Base-by-base conservation (phyloP, 2,797 vertebrate species). In the Sphaeramia orbicularis region DNA sequence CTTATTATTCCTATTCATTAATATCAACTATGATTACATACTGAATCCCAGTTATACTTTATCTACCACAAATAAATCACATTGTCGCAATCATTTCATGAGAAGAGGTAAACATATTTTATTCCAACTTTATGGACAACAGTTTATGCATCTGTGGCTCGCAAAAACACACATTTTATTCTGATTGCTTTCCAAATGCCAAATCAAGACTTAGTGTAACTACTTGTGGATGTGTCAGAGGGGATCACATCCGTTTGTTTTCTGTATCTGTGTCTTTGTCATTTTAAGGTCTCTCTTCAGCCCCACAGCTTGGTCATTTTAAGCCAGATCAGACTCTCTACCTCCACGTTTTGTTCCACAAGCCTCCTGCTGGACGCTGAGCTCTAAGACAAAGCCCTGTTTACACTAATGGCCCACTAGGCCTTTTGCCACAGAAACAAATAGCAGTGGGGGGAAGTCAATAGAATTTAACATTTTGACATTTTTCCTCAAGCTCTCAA, bases 361-460 rank as follows among this genome's bases (percentile, higher is more conserved):
- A 78, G 59, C 87, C 93, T 93, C 95, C 94, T 80, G 91, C 94
- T 93, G 91, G 71, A 86, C 84, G 67, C 85, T 73, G 84, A 92
- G 85, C 89, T 19, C 14, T 92, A 94, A 96, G 91, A 96, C 95
- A 95, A 96, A 95, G 91, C 85, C 87, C 86, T 94, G 93, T 95
- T 96, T 95, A 94, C 93, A 92, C 95, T 95, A 94, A 94, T 89
- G 86, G 92, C 86, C 87, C 91, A 91, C 89, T 86, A 92, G 77
- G 91, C 90, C 89, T 85, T 90, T 93, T 89, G 89, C 87, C 85
- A 84, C 76, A 65, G 93, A 94, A 92, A 94, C 94, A 95, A 94
- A 94, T 92, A 93, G 87, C 87, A 83, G 90, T 89, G 88, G 73
- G 53, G 78, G 89, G 90, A 93, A 90, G 88, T 70, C 77, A 93